Base-by-base conservation (phyloP, 2,113 vertebrate species). In the Mirounga angustirostris region DNA sequence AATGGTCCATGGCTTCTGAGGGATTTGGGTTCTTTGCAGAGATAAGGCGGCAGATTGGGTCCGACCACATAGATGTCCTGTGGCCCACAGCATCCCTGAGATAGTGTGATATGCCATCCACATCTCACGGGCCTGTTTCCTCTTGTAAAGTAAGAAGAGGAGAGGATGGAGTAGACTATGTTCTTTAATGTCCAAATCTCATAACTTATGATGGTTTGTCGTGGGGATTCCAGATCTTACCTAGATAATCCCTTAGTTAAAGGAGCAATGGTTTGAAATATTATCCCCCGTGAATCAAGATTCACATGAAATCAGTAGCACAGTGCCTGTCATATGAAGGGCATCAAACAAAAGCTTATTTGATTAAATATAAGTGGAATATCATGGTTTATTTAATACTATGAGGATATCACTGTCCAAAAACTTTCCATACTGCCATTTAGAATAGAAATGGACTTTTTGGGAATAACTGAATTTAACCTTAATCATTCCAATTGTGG, bases 381-480 rank as follows among this genome's bases (percentile, higher is more conserved):
- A 26, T 16, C 58, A 16, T 63, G 6, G n/a, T n/a, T 89, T 74
- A 15, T 56, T 67, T 83, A 83, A 63, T 28, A 65, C 52, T 30
- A 43, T 83, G 15, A 83, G 0, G 0, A 12, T 28, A 82, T 30
- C 24, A 56, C 50, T 90, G 40, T 69, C 4, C 0, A 59, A 52
- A 89, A 86, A 1, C 12, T 71, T 93, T 58, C 52, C n/a, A 15
- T 56, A 74, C 2, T 26, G 33, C 10, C 58, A 94, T 59, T 30
- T 84, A 81, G 54, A 63, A 79, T 81, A 82, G 84, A 59, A 84
- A 61, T n/a, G 2, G 4, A 56, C 61, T 91, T 96, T 83, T 87
- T 73, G 87, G 54, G 61, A 96, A 79, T 78, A 94, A 65, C 26
- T 73, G 43, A 33, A 91, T 95, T 95, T 86, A 76, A 59, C 30